Evolutionary conservation across 2,113 vertebrate genomes (phyloP), one percentile per base, ranked within the genome.

Genomic region (Corydoras maculifer): DNA sequence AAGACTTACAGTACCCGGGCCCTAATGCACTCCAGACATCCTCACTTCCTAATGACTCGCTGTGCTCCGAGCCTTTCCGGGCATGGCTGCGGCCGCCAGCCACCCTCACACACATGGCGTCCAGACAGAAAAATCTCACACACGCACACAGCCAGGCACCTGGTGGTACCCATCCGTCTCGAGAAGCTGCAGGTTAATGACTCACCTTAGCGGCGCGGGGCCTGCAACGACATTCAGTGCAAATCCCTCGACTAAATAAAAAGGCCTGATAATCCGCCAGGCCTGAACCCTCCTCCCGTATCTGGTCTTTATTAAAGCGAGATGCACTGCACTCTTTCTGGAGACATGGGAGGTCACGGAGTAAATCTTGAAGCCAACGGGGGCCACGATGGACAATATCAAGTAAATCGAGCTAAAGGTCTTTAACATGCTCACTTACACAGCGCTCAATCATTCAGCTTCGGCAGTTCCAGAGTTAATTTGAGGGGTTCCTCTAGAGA

Each of bases 11-110:
- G 86, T 87, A 88, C 87, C 84, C 83, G 78, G 80, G 77, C 81
- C 80, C 69, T 90, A 91, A 91, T 89, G 85, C 83, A 75, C 85
- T 88, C 88, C 90, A 91, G 90, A 91, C 87, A 80, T 83, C 80
- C 79, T 80, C 77, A 88, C 87, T 90, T 87, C 87, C 87, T 91
- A 90, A 90, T 90, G 87, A 89, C 89, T 86, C 77, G 84, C 86
- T 88, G 79, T 78, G 86, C 88, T 90, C 82, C 65, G 79, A 90
- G 89, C 85, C 79, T 89, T 91, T 91, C 90, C 88, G 87, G 88
- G 85, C 84, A 87, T 70, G 81, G 65, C 83, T 85, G 83, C 89
- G 86, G 86, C 86, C 82, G 66, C 72, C 66, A 87, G 87, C 78
- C 85, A 82, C 85, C 72, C 78, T 85, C 80, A 88, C 67, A 83